Evolutionary conservation across 23 tunicate genomes (phyloP).

Genomic region (Corella eumyota): DNA sequence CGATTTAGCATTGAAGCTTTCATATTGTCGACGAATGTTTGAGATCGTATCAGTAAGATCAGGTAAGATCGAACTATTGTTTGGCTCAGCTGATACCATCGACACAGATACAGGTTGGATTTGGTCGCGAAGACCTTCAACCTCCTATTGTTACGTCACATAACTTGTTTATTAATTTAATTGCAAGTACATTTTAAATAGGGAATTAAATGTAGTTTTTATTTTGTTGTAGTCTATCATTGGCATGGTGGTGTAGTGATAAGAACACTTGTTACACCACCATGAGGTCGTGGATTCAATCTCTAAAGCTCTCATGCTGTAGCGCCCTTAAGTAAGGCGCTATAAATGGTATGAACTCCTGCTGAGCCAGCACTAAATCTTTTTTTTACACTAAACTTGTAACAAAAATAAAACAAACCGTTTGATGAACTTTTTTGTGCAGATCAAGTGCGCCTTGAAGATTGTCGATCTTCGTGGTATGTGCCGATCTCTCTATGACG

Average conservation of each 20-base stretch:
- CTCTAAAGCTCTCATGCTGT: no score
- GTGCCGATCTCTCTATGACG: slow-evolving; percentile 56
- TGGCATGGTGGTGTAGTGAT: no score
- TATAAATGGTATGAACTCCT: no score
- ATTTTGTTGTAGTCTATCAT: no score
- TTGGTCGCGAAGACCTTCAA: slow-evolving; percentile 64
- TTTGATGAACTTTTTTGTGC: slow-evolving; percentile 74
- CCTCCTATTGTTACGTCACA: slow-evolving; percentile 25
- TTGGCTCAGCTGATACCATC: slow-evolving; percentile 25
- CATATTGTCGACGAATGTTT: slow-evolving; percentile 65
- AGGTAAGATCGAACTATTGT: slow-evolving; percentile 20
- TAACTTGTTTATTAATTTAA: background rate
- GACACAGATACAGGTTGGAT: slow-evolving; percentile 40
- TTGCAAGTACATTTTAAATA: no score
- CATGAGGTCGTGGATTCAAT: no score
- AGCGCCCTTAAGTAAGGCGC: no score
- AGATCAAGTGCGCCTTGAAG: slow-evolving; percentile 43
- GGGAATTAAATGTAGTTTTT: no score
- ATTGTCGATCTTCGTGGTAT: slow-evolving; percentile 65
- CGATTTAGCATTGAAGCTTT: slow-evolving; percentile 77
- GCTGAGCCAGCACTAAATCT: no score
- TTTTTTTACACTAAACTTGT: no score
- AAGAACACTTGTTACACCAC: no score
- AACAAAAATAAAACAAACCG: no score
- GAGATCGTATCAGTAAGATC: slow-evolving; percentile 78